Percentiles rank a stretch among this genome's conserved stretches.
Conservation (phyloP, 2,113 vertebrate species). For the Rhadina sibilatrix region DNA sequence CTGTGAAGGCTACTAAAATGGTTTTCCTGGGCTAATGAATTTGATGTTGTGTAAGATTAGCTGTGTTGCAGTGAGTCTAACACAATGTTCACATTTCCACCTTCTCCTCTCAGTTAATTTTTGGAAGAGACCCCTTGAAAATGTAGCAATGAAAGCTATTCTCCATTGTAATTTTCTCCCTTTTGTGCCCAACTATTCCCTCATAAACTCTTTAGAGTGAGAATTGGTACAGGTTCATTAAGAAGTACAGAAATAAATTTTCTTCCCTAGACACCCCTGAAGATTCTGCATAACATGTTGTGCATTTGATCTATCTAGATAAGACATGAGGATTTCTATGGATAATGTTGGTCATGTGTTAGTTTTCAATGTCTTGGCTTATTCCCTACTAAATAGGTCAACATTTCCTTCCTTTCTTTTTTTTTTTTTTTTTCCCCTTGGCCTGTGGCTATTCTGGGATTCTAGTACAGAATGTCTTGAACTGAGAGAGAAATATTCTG, state of each 20-base stretch:
- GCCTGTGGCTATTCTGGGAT: not conserved
- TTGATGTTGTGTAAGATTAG: not conserved
- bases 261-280: not conserved
- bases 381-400: slow-evolving; percentile 9
- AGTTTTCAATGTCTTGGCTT: not conserved
- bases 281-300: not conserved
- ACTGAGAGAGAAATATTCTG: not conserved
- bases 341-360: not conserved
- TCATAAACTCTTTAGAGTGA: not conserved
- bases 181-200: not conserved
- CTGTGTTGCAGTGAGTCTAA: not conserved
- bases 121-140: not conserved
- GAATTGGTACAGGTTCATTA: not conserved
- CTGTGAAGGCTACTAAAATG: not conserved
- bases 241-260: not conserved
- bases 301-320: not conserved
- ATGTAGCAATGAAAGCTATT: not conserved
- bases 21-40: not conserved
- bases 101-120: not conserved
- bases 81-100: not conserved
- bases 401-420: not conserved
- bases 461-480: slow-evolving; percentile 2
- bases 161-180: not conserved
- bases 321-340: not conserved
- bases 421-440: rapidly evolving